These are phyloP conservation scores for Lagothrix lagotricha DNA, from an alignment of 2,797 vertebrate genomes.

Conservation along the genomic window DNA sequence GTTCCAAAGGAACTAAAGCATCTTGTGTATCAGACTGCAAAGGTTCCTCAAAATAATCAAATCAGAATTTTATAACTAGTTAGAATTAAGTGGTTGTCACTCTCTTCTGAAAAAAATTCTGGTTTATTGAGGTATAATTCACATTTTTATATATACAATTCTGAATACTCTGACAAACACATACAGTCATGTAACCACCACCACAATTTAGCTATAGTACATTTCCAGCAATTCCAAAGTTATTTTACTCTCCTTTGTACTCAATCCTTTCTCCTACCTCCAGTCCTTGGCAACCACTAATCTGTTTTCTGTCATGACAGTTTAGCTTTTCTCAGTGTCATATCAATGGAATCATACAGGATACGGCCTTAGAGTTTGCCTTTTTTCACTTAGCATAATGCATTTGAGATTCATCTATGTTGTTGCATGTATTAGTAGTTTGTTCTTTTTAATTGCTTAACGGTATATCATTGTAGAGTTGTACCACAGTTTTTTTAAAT, in stretches of 20 bases:
- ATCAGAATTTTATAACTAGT: constrained; percentile 46
- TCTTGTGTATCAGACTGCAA: constrained; percentile 56
- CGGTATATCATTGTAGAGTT: not conserved
- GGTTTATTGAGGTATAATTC: constrained; percentile 21
- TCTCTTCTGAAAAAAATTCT: not conserved
- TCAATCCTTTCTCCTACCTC: not conserved
- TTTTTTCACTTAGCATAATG: constrained; percentile 48
- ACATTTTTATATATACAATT: not conserved
- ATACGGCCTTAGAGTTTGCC: not conserved
- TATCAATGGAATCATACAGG: constrained; percentile 38
- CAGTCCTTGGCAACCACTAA: constrained; percentile 17
- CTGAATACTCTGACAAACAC: constrained; percentile 35
- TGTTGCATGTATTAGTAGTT: not conserved
- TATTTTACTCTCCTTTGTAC: not conserved
- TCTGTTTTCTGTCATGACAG: constrained; percentile 11
- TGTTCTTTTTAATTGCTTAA: constrained; percentile 48
- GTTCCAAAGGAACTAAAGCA: constrained; percentile 26
- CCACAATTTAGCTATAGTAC: not conserved
- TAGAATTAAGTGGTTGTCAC: constrained; percentile 44
- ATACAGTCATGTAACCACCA: not conserved
- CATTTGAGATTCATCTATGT: not conserved
- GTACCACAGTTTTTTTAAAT: not conserved
- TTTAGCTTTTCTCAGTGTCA: constrained; percentile 44
- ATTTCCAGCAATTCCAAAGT: constrained; percentile 29
- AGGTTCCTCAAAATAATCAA: constrained; percentile 18